Conservation (phyloP, 2,113 vertebrate genomes). For the Gallinago paraguaiae region DNA sequence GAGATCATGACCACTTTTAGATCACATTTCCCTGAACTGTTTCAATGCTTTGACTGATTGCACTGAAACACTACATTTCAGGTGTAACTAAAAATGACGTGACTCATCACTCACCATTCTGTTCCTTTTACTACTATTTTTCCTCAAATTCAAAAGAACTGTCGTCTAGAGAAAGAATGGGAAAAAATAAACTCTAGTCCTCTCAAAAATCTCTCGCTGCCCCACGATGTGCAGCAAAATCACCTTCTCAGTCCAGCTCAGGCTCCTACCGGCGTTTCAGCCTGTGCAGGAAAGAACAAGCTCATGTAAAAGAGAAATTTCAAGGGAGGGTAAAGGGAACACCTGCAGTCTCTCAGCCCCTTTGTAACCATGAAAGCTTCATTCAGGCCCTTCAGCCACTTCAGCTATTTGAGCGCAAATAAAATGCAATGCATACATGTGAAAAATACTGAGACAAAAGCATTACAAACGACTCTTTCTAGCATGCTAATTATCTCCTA, state of each 20-base stretch:
- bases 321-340: background rate
- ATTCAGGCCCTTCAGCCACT: slow-evolving; percentile 18
- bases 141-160: background rate
- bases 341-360: slow-evolving; percentile 36
- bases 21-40: background rate
- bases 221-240: background rate
- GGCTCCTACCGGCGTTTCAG: background rate
- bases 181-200: background rate
- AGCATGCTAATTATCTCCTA: slow-evolving; percentile 64
- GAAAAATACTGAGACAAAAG: slow-evolving; percentile 59
- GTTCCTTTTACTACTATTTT: background rate
- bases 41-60: background rate
- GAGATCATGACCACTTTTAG: background rate
- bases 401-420: slow-evolving; percentile 43
- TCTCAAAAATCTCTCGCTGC: background rate
- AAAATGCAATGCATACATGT: slow-evolving; percentile 49
- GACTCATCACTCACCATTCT: background rate
- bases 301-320: background rate
- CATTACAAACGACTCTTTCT: slow-evolving; percentile 48
- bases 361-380: slow-evolving; percentile 1
- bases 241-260: background rate
- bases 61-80: background rate
- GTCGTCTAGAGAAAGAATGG: background rate
- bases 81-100: background rate
- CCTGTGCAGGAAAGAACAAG: background rate